Evolutionary conservation across 2,113 vertebrate species (phyloP), one percentile per base, ranked within the genome.

Genomic region (Ptilonorhynchus violaceus): DNA sequence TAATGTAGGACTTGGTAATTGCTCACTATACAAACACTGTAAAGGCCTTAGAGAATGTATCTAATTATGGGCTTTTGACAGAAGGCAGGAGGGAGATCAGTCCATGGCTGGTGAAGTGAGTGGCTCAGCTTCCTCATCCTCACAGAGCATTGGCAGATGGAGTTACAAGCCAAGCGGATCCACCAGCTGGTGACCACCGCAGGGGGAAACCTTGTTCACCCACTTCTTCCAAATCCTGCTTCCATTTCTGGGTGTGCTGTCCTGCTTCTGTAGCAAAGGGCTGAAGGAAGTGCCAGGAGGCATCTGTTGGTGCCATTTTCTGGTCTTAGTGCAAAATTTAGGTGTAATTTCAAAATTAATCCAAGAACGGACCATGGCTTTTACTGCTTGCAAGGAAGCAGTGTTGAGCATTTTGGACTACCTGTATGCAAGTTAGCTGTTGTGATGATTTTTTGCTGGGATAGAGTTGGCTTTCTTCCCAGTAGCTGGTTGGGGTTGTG

Each of bases 1-100:
- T 46, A 69, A 91, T 63, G 83, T 25, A 80, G 55, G 67, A 50
- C 86, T 86, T 73, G 84, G 49, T 92, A 95, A 92, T 81, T 80
- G 59, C 68, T 91, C 74, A 39, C 76, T 91, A 53, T 37, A 41
- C 55, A 91, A 92, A 96, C 84, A 87, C 53, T 81, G 64, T 7
- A 62, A 86, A 68, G 9, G 7, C 44, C 69, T 85, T 62, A 62
- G 84, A 84, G 80, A 89, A 89, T 18, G 50, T 41, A n/a, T 56
- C 67, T 94, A 76, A 91, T 95, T 83, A 83, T 10, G 37, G 66
- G 75, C 63, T 91, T 92, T 56, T 49, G 63, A 60, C 79, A 73
- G 67, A 75, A 75, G 44, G 42, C 69, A 39, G 70, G 20, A 25
- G 22, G 59, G 53, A 76, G 79, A 30, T 35, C 47, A 37, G 22